phyloP scores from a whole-genome alignment of 2,888 invertebrate species.

The Idaea aversata region DNA sequence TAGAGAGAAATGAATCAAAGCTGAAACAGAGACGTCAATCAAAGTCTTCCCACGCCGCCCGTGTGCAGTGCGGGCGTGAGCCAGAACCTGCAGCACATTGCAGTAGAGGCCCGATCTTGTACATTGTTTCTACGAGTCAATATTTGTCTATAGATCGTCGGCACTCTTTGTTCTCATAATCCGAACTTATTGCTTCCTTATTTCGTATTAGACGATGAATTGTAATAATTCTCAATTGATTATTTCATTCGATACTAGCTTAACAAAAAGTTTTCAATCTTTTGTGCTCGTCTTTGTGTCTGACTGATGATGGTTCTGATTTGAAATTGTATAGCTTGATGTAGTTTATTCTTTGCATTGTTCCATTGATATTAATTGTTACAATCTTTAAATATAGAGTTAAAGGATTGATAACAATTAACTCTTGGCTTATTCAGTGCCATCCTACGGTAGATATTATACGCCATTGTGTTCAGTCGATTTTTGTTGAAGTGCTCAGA shows the following conservation, averaged over 20 bases:
- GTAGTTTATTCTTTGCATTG: constrained; percentile 56
- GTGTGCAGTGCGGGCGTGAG: background rate
- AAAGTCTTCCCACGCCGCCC: constrained; percentile 49
- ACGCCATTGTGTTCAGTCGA: constrained; percentile 12
- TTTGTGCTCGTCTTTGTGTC: constrained; percentile 57
- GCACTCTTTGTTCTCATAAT: constrained; percentile 70
- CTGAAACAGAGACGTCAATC: constrained; percentile 54
- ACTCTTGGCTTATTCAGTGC: background rate
- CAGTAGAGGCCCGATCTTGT: constrained; percentile 40
- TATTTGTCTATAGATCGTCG: constrained; percentile 74
- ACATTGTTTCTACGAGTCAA: constrained; percentile 78
- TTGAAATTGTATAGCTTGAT: constrained; percentile 42
- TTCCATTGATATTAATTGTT: constrained; percentile 33
- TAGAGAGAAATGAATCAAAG: constrained; percentile 21
- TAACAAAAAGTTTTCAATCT: constrained; percentile 63
- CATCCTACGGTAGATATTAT: background rate
- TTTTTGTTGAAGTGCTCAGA: constrained; percentile 9
- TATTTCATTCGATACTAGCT: constrained; percentile 61
- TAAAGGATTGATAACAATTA: background rate
- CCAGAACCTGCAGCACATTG: constrained; percentile 44
- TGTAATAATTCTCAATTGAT: constrained; percentile 75
- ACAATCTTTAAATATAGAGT: constrained; percentile 20
- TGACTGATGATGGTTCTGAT: constrained; percentile 55
- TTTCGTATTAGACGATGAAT: constrained; percentile 70
- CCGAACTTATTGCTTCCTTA: constrained; percentile 65